Base-by-base conservation (phyloP, 2,888 invertebrate genomes). In the Tyria jacobaeae region DNA sequence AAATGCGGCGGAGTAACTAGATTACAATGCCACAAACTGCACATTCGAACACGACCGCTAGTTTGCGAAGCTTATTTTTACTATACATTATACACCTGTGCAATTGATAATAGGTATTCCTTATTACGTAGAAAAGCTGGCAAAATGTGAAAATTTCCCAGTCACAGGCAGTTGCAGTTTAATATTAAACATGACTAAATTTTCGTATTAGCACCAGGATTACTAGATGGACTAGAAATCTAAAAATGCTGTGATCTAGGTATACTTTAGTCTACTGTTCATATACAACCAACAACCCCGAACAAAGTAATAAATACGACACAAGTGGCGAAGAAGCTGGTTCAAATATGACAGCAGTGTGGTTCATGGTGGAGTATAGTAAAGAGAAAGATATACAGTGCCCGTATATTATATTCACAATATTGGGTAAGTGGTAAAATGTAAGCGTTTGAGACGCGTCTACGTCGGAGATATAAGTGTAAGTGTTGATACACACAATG, bases 1-100 rank as follows among this genome's bases (percentile, higher is more conserved):
- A 76, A 72, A 55, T 60, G 70, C 54, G 57, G n/a, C 61, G 48
- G 54, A 39, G 53, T 68, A 66, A 35, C 55, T 66, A 63, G 54
- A 69, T 64, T 58, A 66, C 60, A 59, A 49, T 50, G 62, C 66
- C 63, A 68, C 54, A 10, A 64, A 55, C 34, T 53, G 47, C 64
- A 73, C 59, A 70, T 54, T 52, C 59, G 60, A 59, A 44, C 21
- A 51, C n/a, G 17, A 50, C 44, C 12, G 12, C 21, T 21, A 44
- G 12, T n/a, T 41, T 4, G 27, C 14, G 1, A 27, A 41, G 17
- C 21, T 44, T 37, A 15, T 44, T 17, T 24, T 25, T 48, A 24
- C 7, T 25, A 49, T 49, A 49, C 48, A 27, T 27, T 49, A 27
- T 27, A 49, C 15, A 25, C 15, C 48, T 49, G n/a, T 27, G 25